Conservation (phyloP, 2,888 invertebrate species). For the Metopia argyrocephala region DNA sequence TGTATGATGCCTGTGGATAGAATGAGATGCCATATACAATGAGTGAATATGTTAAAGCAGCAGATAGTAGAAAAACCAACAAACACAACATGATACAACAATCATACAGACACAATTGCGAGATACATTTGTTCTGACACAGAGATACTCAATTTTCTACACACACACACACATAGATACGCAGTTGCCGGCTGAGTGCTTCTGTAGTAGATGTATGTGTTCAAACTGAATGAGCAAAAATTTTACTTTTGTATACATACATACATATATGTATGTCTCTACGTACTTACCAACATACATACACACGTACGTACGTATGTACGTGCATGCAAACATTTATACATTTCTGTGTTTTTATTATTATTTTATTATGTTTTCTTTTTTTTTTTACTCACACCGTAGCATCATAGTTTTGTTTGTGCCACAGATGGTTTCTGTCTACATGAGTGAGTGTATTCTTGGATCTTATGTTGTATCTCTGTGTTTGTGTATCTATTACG, state of each 20-base stretch:
- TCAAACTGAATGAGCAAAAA: slow-evolving; percentile 49
- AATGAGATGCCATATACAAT: slow-evolving; percentile 66
- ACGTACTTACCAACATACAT: slow-evolving; percentile 45
- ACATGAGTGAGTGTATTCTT: slow-evolving; percentile 39
- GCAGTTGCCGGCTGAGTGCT: slow-evolving; percentile 35
- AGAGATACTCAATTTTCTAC: slow-evolving; percentile 56
- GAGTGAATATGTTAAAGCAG: slow-evolving; percentile 59
- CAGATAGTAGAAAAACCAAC: slow-evolving; percentile 47
- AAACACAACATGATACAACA: slow-evolving; percentile 55
- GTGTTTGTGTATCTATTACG: slow-evolving; percentile 62
- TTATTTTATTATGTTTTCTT: neutral
- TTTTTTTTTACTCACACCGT: slow-evolving; percentile 9
- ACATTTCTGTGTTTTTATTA: neutral
- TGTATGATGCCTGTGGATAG: slow-evolving; percentile 55
- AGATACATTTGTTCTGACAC: slow-evolving; percentile 56
- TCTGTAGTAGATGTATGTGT: neutral
- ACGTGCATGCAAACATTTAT: slow-evolving; percentile 49
- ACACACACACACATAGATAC: slow-evolving; percentile 23
- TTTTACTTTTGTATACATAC: slow-evolving; percentile 24
- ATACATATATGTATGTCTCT: slow-evolving; percentile 47
- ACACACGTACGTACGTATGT: slow-evolving; percentile 34
- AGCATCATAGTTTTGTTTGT: slow-evolving; percentile 46
- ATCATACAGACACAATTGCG: slow-evolving; percentile 63
- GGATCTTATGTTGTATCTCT: slow-evolving; percentile 30
- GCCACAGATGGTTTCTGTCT: slow-evolving; percentile 59